Evolutionary conservation across 2,797 vertebrate genomes (phyloP).

Genomic region (Kryptopterus vitreolus): DNA sequence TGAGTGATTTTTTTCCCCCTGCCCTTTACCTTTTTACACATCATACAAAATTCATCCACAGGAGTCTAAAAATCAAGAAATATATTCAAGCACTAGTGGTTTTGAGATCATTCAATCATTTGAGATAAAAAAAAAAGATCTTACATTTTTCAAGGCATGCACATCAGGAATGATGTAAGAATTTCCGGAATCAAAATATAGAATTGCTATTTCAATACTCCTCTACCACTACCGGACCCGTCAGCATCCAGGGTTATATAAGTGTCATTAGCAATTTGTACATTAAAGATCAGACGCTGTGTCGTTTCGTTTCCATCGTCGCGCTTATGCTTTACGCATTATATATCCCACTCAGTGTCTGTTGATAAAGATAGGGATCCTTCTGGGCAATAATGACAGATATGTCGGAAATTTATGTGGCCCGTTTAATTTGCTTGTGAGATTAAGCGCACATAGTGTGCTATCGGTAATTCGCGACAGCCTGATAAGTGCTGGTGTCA

Average conservation of each 20-base stretch:
- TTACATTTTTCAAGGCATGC: neutral
- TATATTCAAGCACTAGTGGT: neutral
- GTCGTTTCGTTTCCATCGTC: neutral
- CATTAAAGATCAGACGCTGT: neutral
- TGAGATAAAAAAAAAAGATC: neutral
- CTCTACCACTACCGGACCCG: neutral
- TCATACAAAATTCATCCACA: neutral
- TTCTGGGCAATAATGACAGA: constrained; percentile 42
- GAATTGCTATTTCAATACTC: neutral
- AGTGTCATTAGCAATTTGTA: constrained; percentile 12
- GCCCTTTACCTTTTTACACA: neutral
- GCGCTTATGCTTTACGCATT: neutral
- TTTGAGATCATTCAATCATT: neutral
- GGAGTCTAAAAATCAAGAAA: neutral
- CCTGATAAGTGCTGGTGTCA: constrained; percentile 55
- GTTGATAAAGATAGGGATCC: constrained; percentile 40
- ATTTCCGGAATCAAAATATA: neutral
- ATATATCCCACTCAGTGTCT: constrained; percentile 16
- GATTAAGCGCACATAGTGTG: constrained; percentile 46
- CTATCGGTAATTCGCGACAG: constrained; percentile 44
- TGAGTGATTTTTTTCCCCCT: too few species aligned
- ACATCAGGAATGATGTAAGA: neutral
- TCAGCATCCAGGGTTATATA: neutral
- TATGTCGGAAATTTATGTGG: constrained; percentile 46
- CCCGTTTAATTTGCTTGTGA: constrained; percentile 49